Percentiles rank a stretch among this genome's conserved stretches.
These are phyloP conservation scores for Chiridota heheva DNA, from an alignment of 35 echinoderm and acorn worm genomes.

Conservation along the genomic window DNA sequence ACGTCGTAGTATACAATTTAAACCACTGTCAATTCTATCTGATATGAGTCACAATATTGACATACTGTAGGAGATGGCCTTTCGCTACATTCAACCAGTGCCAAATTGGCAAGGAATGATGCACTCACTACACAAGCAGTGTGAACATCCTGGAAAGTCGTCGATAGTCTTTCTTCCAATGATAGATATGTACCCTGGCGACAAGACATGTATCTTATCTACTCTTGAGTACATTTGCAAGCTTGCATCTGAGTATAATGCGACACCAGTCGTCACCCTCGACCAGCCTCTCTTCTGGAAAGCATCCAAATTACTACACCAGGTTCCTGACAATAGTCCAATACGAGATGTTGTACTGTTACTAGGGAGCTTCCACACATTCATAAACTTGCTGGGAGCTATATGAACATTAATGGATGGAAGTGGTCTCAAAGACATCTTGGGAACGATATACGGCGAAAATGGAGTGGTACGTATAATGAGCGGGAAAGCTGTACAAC, in stretches of 20 bases:
- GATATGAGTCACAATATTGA: conserved; percentile 42
- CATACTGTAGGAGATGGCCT: conserved; percentile 56
- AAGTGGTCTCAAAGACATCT: conserved; percentile 17
- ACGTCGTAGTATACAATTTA: conserved; percentile 33
- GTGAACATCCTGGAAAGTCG: conserved; percentile 15
- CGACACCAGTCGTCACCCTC: conserved; percentile 40
- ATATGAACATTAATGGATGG: conserved; percentile 53
- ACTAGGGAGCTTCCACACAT: conserved; percentile 58
- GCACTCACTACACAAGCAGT: too few species aligned
- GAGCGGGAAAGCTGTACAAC: conserved; percentile 61
- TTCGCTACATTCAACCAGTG: conserved; percentile 34
- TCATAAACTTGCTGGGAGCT: conserved; percentile 53
- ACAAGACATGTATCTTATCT: too few species aligned
- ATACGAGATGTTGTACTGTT: conserved; percentile 33
- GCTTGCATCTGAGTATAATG: conserved; percentile 13
- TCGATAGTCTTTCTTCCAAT: too few species aligned
- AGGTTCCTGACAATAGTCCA: conserved; percentile 20
- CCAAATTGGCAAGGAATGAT: too few species aligned
- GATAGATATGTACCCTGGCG: too few species aligned
- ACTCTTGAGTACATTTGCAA: too few species aligned
- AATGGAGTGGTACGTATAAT: conserved; percentile 70
- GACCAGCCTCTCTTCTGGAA: conserved; percentile 77
- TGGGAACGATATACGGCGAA: conserved; percentile 43
- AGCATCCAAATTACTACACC: conserved; percentile 12
- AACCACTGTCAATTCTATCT: conserved; percentile 22